Conservation (phyloP, 2,113 vertebrate genomes). For the Notechis scutatus region DNA sequence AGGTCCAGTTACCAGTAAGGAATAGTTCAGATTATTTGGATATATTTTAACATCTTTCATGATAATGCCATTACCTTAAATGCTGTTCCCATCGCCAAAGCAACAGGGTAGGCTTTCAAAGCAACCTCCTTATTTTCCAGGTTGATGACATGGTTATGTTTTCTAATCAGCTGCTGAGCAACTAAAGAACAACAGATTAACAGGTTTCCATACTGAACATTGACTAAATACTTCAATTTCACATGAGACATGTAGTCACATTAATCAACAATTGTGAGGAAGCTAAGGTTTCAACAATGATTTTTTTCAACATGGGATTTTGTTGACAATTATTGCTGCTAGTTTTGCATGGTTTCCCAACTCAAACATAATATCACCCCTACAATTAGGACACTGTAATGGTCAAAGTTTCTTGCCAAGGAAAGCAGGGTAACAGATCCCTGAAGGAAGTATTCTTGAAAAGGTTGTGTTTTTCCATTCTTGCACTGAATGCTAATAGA, state of each 20-base stretch:
- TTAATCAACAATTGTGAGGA: neutral
- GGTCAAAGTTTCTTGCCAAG: neutral
- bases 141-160: constrained; percentile 67
- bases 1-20: neutral
- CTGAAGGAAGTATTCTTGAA: neutral
- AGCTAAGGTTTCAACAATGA: neutral
- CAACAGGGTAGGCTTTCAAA: constrained; percentile 64
- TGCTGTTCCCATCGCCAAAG: constrained; percentile 64
- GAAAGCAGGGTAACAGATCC: neutral
- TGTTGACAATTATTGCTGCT: neutral
- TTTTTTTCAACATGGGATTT: neutral
- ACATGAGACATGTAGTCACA: neutral
- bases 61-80: constrained; percentile 77
- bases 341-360: neutral
- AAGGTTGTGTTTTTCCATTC: neutral
- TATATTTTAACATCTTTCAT: accelerated
- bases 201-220: neutral
- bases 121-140: constrained; percentile 61
- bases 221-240: neutral
- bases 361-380: neutral
- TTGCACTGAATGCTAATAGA: neutral
- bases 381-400: neutral
- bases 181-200: constrained; percentile 67
- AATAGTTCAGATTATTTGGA: neutral
- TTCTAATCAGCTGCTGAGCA: constrained; percentile 73